These are phyloP conservation scores for Timema cristinae DNA, from an alignment of 2,888 invertebrate genomes.

Conservation along the genomic window DNA sequence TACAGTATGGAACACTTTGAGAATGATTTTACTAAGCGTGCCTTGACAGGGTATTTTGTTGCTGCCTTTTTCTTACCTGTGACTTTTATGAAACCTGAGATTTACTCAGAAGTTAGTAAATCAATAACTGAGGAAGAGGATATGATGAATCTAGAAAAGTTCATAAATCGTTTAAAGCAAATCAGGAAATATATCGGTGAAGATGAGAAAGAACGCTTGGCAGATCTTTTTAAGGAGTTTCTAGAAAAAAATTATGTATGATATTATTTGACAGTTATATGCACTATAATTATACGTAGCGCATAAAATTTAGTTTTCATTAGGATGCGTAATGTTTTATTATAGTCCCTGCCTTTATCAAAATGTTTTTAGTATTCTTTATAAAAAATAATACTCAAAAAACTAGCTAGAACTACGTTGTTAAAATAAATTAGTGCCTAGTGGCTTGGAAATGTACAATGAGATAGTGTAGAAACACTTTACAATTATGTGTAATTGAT, in stretches of 20 bases:
- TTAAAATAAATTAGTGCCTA: no score
- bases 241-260: background rate
- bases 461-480: no score
- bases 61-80: background rate
- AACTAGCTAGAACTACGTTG: no score
- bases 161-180: background rate
- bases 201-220: background rate
- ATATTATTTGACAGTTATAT: background rate
- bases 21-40: background rate
- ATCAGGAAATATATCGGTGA: background rate
- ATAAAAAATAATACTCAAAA: no score
- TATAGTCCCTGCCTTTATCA: no score
- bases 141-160: background rate
- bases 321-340: no score
- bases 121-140: background rate
- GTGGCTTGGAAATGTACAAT: no score
- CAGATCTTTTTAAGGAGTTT: background rate
- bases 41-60: background rate
- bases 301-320: no score
- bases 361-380: no score
- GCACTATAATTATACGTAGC: no score
- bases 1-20: slow-evolving; percentile 7
- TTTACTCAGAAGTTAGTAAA: background rate
- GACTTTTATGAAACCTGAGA: background rate
- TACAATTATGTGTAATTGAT: no score